These are phyloP conservation scores for Leptinotarsa peninsularis DNA, from an alignment of 2,888 invertebrate genomes.

Conservation along the genomic window DNA sequence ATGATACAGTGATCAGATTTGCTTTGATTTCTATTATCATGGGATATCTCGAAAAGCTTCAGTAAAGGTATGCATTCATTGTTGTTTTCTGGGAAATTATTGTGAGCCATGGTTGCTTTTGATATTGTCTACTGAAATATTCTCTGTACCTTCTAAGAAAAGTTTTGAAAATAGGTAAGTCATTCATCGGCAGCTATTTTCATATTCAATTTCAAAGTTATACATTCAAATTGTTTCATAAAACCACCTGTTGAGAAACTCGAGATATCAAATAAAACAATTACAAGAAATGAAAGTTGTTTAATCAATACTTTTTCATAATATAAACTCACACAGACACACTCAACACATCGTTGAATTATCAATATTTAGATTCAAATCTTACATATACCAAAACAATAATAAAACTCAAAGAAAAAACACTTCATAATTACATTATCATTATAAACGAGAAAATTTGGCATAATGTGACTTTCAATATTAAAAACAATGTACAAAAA, in stretches of 20 bases:
- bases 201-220: no score
- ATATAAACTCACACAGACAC: constrained; percentile 53
- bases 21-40: no score
- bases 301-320: constrained; percentile 41
- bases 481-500: constrained; percentile 43
- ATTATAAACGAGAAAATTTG: constrained; percentile 41
- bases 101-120: no score
- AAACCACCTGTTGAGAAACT: not conserved
- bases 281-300: constrained; percentile 33
- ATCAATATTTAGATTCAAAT: constrained; percentile 24
- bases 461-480: constrained; percentile 41
- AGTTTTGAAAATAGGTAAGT: no score
- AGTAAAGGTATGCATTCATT: no score
- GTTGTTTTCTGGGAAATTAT: no score
- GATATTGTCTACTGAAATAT: no score
- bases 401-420: constrained; percentile 35
- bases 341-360: constrained; percentile 43
- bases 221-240: no score
- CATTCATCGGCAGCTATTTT: no score
- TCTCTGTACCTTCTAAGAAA: no score
- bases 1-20: no score
- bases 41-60: no score
- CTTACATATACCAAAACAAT: constrained; percentile 22
- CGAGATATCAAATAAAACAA: constrained; percentile 17
- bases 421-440: constrained; percentile 35